Conservation (phyloP, 2,113 vertebrate species). For the Lagopus muta region DNA sequence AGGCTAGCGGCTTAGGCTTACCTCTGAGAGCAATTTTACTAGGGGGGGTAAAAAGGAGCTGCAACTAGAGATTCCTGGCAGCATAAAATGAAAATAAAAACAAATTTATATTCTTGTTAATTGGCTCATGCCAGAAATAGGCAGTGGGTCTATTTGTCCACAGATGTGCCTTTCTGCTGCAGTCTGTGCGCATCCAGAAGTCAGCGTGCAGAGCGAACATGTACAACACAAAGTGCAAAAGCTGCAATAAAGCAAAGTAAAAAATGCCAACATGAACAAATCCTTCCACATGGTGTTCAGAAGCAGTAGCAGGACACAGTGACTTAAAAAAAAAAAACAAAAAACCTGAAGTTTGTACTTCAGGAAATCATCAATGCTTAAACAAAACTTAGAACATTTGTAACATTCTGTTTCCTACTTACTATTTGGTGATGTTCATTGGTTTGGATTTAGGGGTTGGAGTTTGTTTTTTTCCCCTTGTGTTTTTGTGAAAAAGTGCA, state of each 20-base stretch:
- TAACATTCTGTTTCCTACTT: neutral
- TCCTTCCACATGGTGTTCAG: neutral
- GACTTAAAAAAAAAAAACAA: neutral
- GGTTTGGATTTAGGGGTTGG: neutral
- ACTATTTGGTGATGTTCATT: neutral
- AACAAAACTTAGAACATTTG: neutral
- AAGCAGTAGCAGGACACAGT: neutral
- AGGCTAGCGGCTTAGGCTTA: neutral
- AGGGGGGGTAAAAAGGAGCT: neutral
- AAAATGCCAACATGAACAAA: neutral
- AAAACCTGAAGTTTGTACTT: neutral
- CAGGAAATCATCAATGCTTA: neutral
- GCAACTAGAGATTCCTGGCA: slow-evolving; percentile 5
- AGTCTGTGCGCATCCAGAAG: neutral
- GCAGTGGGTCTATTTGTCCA: neutral
- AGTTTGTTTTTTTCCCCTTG: neutral
- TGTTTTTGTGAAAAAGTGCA: neutral
- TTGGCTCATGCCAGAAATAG: neutral
- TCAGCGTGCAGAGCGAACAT: neutral
- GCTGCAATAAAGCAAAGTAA: neutral
- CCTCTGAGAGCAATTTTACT: neutral
- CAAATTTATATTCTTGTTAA: neutral
- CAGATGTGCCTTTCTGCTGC: neutral
- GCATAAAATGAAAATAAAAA: neutral
- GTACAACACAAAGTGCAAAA: neutral